Evolutionary conservation across 2,797 vertebrate species (phyloP).

Genomic region (Dromococcyx pavoninus): DNA sequence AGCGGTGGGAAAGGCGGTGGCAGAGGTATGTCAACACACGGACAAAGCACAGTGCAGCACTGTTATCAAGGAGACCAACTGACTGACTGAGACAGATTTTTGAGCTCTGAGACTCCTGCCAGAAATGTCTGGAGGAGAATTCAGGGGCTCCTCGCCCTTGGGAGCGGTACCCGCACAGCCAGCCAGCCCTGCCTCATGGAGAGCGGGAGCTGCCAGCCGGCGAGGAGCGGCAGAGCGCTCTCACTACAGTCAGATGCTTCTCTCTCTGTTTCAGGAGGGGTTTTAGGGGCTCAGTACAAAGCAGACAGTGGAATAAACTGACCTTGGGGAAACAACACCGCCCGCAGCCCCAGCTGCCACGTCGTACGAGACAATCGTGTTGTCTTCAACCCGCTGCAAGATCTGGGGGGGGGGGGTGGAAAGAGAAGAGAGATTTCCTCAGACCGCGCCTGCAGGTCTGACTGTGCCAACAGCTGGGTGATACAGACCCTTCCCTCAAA

Average conservation of each 20-base stretch:
- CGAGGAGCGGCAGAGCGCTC: background rate
- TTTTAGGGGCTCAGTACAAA: background rate
- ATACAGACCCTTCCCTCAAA: background rate
- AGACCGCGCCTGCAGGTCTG: background rate
- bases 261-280: accelerated
- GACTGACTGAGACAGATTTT: background rate
- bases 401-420: conserved; percentile 75
- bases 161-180: background rate
- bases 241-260: accelerated
- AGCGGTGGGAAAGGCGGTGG: background rate
- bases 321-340: conserved; percentile 93
- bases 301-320: background rate
- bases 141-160: background rate
- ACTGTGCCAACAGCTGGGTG: background rate
- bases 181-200: background rate
- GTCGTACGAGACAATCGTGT: conserved; percentile 91
- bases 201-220: background rate
- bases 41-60: background rate
- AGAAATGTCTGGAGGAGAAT: background rate
- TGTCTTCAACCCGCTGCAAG: conserved; percentile 92
- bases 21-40: background rate
- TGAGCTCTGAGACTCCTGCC: background rate
- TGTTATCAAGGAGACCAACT: accelerated
- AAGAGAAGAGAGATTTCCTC: background rate
- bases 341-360: conserved; percentile 91